Evolutionary conservation across 2,888 invertebrate genomes (phyloP).

Genomic region (Ceramica pisi): DNA sequence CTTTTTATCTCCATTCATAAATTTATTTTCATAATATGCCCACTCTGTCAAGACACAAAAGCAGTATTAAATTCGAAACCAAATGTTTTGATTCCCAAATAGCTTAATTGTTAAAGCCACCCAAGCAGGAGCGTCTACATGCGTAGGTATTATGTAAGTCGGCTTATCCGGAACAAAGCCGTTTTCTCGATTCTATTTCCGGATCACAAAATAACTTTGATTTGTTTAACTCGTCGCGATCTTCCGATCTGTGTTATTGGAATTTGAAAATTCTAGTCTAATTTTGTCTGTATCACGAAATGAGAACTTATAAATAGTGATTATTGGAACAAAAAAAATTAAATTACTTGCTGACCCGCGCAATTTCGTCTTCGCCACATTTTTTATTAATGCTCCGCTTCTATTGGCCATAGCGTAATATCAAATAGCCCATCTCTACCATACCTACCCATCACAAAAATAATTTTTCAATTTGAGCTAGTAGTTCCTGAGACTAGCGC

Average conservation of each 20-base stretch:
- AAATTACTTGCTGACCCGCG: too few relatives aligned
- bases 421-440: too few relatives aligned
- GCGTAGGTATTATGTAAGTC: background rate
- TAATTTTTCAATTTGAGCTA: too few relatives aligned
- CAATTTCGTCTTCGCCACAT: too few relatives aligned
- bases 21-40: too few relatives aligned
- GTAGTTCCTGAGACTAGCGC: too few relatives aligned
- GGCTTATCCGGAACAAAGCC: constrained; percentile 9
- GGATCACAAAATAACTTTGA: constrained; percentile 6
- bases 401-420: too few relatives aligned
- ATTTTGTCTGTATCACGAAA: background rate
- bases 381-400: too few relatives aligned
- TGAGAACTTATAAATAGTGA: background rate
- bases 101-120: background rate
- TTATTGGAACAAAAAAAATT: background rate
- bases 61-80: background rate
- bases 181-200: constrained; percentile 12
- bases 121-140: background rate
- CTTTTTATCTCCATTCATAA: too few relatives aligned
- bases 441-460: too few relatives aligned
- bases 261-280: background rate
- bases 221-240: constrained; percentile 6
- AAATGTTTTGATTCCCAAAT: background rate
- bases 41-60: background rate
- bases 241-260: background rate